A percentile compares a stretch with the other conserved stretches of the same genome.
Conservation (phyloP, 2,113 vertebrate genomes). For the Seriola quinqueradiata region DNA sequence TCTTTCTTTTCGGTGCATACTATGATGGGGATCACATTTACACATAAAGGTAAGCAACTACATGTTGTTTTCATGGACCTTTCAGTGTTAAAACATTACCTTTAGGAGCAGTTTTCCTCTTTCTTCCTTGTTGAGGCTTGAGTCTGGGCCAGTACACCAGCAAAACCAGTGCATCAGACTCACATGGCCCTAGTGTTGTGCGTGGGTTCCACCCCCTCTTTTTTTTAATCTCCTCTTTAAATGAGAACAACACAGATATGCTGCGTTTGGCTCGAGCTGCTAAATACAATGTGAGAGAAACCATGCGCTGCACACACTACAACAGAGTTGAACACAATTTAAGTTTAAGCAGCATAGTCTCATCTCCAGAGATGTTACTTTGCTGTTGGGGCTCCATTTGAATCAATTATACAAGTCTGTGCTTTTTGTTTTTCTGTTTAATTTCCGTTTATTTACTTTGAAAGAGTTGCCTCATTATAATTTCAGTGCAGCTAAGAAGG, state of each 20-base stretch:
- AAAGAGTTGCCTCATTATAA: constrained; percentile 20
- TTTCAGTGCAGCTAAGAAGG: constrained; percentile 20
- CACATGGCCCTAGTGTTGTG: constrained; percentile 18
- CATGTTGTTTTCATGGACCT: not conserved
- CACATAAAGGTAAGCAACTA: constrained; percentile 32
- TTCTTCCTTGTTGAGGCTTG: not conserved
- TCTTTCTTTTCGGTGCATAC: constrained; percentile 3
- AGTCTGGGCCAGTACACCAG: not conserved
- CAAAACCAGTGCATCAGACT: constrained; percentile 23
- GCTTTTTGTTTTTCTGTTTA: constrained; percentile 34
- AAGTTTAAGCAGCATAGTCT: constrained; percentile 14
- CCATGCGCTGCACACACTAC: not conserved
- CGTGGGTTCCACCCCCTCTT: not conserved
- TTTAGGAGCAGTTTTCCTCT: not conserved
- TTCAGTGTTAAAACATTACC: not conserved
- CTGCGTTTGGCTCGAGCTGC: constrained; percentile 37
- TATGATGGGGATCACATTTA: not conserved
- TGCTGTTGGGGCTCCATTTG: constrained; percentile 27
- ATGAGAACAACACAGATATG: constrained; percentile 35
- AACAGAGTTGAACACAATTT: not conserved
- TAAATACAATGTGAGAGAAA: constrained; percentile 38
- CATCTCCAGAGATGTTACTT: constrained; percentile 20
- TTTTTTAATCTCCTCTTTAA: constrained; percentile 17
- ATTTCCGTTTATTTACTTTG: constrained; percentile 41
- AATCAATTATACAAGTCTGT: constrained; percentile 40